Base-by-base conservation (phyloP, 2,113 vertebrate species). In the Entelurus aequoreus region DNA sequence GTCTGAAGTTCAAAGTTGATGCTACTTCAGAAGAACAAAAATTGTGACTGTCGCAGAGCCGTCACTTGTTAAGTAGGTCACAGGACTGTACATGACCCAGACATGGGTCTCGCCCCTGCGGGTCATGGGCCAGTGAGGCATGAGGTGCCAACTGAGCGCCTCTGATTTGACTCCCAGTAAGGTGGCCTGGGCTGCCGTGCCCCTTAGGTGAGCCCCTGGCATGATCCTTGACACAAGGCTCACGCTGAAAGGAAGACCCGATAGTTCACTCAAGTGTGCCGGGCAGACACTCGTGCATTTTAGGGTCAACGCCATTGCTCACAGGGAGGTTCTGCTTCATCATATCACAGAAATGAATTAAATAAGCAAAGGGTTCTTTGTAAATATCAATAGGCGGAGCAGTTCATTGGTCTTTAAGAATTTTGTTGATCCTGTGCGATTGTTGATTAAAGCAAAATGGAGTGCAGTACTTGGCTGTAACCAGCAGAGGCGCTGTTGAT, bases 61-160 rank as follows among this genome's bases (percentile, higher is more conserved):
- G 83, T 90, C 88, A 87, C 65, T 51, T 64, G 71, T 77, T 86
- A 92, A 90, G 75, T 85, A 54, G 87, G 89, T 88, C 88, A 64
- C 79, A 85, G 87, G 90, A 77, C 83, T 21, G 53, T 86, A 86
- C 88, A 54, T 82, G 87, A 86, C 90, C 87, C 89, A 93, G 91
- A 94, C 91, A 91, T 78, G 89, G 87, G 90, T 91, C 91, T 90
- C 79, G 87, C 87, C 92, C 92, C 62, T 70, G 68, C 61, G 88
- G 91, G 91, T 94, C 93, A 94, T 85, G 87, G 93, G 92, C 71
- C 92, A 93, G 86, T 91, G 90, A 92, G 92, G 92, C 90, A 78
- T 93, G 91, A 92, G 89, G 88, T 88, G 87, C 84, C 84, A 66
- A 80, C 87, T 48, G 85, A 88, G 89, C 40, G 36, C 81, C 63